Percentiles rank a stretch among this genome's conserved stretches.
These are phyloP conservation scores for Auanema sp. DNA, from an alignment of 2,888 invertebrate species.

Conservation along the genomic window DNA sequence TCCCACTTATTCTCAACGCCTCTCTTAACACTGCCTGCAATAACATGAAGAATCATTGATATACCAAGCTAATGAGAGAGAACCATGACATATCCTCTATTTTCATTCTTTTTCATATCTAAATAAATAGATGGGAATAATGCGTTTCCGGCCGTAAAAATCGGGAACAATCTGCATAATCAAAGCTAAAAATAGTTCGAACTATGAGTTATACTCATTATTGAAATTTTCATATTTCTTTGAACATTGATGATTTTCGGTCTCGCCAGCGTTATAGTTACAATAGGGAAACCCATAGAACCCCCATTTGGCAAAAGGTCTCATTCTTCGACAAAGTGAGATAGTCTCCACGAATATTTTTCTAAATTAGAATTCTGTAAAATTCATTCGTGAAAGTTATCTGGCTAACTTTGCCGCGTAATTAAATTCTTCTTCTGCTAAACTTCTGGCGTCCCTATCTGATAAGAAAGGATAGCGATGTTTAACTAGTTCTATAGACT, in stretches of 20 bases:
- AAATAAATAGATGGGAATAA: slow-evolving; percentile 20
- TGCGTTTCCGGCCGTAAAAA: slow-evolving; percentile 12
- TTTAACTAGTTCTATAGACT: slow-evolving; percentile 12
- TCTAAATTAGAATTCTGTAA: slow-evolving; percentile 16
- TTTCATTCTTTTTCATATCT: not conserved
- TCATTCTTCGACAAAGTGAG: slow-evolving; percentile 27
- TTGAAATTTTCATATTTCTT: slow-evolving; percentile 12
- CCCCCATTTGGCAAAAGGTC: slow-evolving; percentile 46
- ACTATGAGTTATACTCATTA: slow-evolving; percentile 9
- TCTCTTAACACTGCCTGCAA: slow-evolving; percentile 1
- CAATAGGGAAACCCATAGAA: slow-evolving; percentile 47
- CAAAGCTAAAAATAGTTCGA: too few relatives aligned
- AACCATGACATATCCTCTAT: slow-evolving; percentile 3
- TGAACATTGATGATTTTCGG: slow-evolving; percentile 14
- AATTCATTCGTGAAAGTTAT: not conserved
- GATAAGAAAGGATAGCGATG: slow-evolving; percentile 22
- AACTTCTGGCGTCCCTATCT: slow-evolving; percentile 16
- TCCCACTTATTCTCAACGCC: not conserved
- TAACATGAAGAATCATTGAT: too few relatives aligned
- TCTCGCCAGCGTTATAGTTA: slow-evolving; percentile 30
- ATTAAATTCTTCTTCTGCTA: slow-evolving; percentile 27
- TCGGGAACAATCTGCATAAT: slow-evolving; percentile 13
- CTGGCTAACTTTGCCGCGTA: slow-evolving; percentile 20
- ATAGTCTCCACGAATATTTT: slow-evolving; percentile 32
- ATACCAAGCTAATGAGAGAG: too few relatives aligned